These are phyloP conservation scores for Drosophila nikananu DNA, from an alignment of 1,140 invertebrate species.

Conservation along the genomic window DNA sequence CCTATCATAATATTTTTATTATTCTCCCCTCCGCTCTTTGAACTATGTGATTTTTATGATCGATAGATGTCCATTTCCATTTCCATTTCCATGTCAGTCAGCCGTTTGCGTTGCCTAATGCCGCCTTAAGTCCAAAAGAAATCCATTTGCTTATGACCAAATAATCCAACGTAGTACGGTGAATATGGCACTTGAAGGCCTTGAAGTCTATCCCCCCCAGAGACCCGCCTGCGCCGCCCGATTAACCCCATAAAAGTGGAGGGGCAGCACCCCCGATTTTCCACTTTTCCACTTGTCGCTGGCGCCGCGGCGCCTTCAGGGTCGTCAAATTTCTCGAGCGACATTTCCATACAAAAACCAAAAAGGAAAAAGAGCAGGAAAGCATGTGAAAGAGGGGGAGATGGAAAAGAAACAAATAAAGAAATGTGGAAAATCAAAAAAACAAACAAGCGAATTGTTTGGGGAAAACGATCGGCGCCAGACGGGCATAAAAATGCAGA, in stretches of 20 bases:
- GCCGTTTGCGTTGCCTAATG: constrained; percentile 22
- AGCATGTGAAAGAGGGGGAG: background rate
- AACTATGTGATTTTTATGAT: constrained; percentile 37
- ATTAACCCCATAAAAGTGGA: constrained; percentile 9
- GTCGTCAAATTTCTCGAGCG: constrained; percentile 62
- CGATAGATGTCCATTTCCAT: constrained; percentile 21
- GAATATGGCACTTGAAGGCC: constrained; percentile 39
- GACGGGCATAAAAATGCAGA: constrained; percentile 67
- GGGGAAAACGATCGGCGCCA: constrained; percentile 64
- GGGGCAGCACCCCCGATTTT: background rate
- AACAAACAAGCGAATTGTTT: constrained; percentile 35
- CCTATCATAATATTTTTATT: constrained; percentile 18
- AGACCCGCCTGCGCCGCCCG: background rate
- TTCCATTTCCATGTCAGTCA: constrained; percentile 19
- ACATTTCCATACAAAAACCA: constrained; percentile 52
- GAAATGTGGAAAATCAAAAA: constrained; percentile 8
- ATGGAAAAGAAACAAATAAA: background rate
- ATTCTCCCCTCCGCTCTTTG: constrained; percentile 1
- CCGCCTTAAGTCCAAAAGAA: constrained; percentile 29
- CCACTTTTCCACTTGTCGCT: constrained; percentile 58
- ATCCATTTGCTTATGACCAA: constrained; percentile 41
- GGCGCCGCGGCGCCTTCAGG: constrained; percentile 59
- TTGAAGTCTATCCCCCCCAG: too few relatives aligned
- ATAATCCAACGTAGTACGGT: constrained; percentile 30
- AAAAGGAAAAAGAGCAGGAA: background rate